Base-by-base conservation (phyloP, 1,140 invertebrate species). In the Pemphigus obesinymphae region DNA sequence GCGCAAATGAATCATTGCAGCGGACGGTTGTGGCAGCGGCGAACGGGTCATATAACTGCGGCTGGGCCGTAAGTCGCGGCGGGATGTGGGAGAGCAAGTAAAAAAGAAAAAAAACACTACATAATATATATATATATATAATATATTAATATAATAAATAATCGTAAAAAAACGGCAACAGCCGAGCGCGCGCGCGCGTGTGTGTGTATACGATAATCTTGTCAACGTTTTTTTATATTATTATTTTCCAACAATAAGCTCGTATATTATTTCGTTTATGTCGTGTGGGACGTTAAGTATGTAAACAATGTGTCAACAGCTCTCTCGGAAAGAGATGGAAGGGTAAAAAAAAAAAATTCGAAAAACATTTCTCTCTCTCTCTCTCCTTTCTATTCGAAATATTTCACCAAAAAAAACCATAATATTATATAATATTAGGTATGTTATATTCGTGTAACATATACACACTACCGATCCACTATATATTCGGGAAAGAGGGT, bases 291-390 rank as follows among this genome's bases (percentile, higher is more conserved):
- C 76, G 76, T 63, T 61, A 50, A 63, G 37, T 63, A 63, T 80
- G 76, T 80, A 61, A 80, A 58, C 53, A 80, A 80, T 80, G 76
- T 80, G 76, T 80, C 76, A 80, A 80, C 76, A 58, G 34, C n/a
- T 55, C 50, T 55, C 50, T 40, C 50, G 70, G 43, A 73, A 31
- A 73, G 15, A 73, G 20, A 72, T 5, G 3, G 31, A 68, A 40
- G 17, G 43, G 45, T 15, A 37, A n/a, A 37, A 40, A 40, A 26
- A 43, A 70, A 43, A 66, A 34, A 66, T 10, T 29, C 58, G 2
- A 20, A 10, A 68, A 8, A 40, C 37, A n/a, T 43, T 40, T 68
- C 23, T 70, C 61, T 70, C 37, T 70, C 66, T 43, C 13, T 23
- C 66, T 43, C 13, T 55, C 0, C 8, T 5, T 40, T 31, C 20